phyloP scores from a whole-genome alignment of 2,888 invertebrate genomes.

The Xanthia icteritia region DNA sequence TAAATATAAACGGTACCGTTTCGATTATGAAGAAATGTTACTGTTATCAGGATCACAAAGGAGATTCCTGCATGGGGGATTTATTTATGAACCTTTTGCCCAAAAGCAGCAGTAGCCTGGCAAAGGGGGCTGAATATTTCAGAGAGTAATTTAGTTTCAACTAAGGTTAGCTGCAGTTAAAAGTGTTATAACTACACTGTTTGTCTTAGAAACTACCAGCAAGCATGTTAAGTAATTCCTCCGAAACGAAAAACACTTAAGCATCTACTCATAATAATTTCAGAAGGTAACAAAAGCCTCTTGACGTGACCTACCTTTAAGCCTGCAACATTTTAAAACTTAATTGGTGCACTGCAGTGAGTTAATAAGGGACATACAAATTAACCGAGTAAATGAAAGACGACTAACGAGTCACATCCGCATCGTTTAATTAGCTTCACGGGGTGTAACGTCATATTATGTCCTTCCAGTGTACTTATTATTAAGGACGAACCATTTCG shows the following conservation, averaged over 20 bases:
- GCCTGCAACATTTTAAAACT: constrained; percentile 31
- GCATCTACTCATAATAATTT: neutral
- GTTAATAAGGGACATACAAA: constrained; percentile 65
- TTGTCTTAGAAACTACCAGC: neutral
- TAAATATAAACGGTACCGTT: neutral
- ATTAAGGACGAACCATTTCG: constrained; percentile 45
- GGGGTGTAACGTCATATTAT: constrained; percentile 49
- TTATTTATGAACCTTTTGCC: neutral
- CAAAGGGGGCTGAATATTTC: neutral
- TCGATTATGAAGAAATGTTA: too few relatives aligned
- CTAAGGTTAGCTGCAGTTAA: neutral
- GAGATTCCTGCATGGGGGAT: neutral
- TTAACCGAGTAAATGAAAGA: constrained; percentile 68
- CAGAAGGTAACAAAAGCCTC: neutral
- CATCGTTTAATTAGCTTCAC: constrained; percentile 67
- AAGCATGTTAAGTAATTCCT: neutral
- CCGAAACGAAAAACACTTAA: neutral
- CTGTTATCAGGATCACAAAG: neutral
- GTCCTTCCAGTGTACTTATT: constrained; percentile 48
- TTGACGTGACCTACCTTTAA: constrained; percentile 10
- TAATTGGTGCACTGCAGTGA: constrained; percentile 50
- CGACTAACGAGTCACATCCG: constrained; percentile 71
- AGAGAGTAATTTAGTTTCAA: too few relatives aligned
- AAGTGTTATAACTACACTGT: neutral
- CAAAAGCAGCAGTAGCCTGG: neutral